Evolutionary conservation across 2,888 invertebrate species (phyloP), one percentile per base, ranked within the genome.

Genomic region (Lysandra bellargus): DNA sequence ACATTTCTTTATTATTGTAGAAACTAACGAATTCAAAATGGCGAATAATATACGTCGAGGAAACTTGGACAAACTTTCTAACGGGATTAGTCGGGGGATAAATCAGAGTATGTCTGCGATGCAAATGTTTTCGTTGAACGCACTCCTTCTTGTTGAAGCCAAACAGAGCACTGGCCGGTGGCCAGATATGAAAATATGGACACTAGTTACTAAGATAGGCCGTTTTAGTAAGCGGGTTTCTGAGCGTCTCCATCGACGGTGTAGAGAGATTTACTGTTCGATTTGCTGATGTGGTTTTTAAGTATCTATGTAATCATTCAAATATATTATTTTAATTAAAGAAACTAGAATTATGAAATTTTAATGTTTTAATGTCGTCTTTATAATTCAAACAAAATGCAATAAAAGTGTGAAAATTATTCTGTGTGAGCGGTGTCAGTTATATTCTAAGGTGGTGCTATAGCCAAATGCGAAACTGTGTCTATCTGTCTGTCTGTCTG

Each of bases 141-240:
- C 78, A 74, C 79, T 79, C 64, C 77, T 78, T 81, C 80, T 78
- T 81, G 80, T 80, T 80, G 78, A 78, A 82, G 82, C 82, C 81
- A 82, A 83, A 84, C 83, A 83, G 81, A 79, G 81, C 79, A 78
- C 81, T 84, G 84, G 84, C 84, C 44, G 61, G 9, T 69, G 53
- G 83, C 84, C 84, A 84, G 83, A 81, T 81, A 81, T 81, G 81
- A 81, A 80, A 83, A 83, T 82, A 78, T 80, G 75, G 80, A 81
- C 78, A 79, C 53, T 79, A 23, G 23, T 23, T 23, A 23, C 23
- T 23, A 79, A 80, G 80, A 80, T 12, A 12, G 33, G 69, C 17
- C 12, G 14, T 69, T 33, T 37, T 69, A 69, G 17, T 37, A 69
- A 69, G 57, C 57, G 57, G 49, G 3, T 4, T 57, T 57, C 57